phyloP scores from a whole-genome alignment of 2,888 invertebrate species.

The Agelastica alni region DNA sequence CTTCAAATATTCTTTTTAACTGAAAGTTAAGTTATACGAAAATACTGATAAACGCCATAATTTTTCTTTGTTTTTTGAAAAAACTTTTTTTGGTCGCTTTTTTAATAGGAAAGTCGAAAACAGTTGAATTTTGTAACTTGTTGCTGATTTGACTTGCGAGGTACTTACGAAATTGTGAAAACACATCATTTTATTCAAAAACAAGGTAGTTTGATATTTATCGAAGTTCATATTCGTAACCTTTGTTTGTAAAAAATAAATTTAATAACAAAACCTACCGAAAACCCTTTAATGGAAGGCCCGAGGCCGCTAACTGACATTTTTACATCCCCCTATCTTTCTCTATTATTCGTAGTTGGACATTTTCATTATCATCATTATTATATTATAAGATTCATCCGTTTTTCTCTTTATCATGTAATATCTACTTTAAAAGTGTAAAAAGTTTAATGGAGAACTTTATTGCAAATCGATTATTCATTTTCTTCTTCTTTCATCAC shows the following conservation, averaged over 20 bases:
- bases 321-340: constrained; percentile 28
- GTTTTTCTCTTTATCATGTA: constrained; percentile 10
- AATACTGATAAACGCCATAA: too few relatives aligned
- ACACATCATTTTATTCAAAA: too few relatives aligned
- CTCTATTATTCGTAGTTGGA: constrained; percentile 32
- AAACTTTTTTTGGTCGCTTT: too few relatives aligned
- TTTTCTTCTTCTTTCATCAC: too few relatives aligned
- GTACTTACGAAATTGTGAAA: too few relatives aligned
- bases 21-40: too few relatives aligned
- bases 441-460: constrained; percentile 15
- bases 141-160: too few relatives aligned
- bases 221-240: constrained; percentile 24
- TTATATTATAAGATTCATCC: constrained; percentile 4
- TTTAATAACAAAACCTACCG: constrained; percentile 6
- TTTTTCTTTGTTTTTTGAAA: too few relatives aligned
- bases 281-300: constrained; percentile 26
- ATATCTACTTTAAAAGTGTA: constrained; percentile 5
- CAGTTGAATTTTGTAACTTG: too few relatives aligned
- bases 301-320: constrained; percentile 42
- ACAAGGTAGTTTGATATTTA: too few relatives aligned
- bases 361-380: constrained; percentile 37
- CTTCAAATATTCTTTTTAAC: too few relatives aligned
- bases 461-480: constrained; percentile 1
- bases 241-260: constrained; percentile 30
- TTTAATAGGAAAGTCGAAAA: too few relatives aligned